Base-by-base conservation (phyloP, 2,888 invertebrate species). In the Pyrrhia umbra region DNA sequence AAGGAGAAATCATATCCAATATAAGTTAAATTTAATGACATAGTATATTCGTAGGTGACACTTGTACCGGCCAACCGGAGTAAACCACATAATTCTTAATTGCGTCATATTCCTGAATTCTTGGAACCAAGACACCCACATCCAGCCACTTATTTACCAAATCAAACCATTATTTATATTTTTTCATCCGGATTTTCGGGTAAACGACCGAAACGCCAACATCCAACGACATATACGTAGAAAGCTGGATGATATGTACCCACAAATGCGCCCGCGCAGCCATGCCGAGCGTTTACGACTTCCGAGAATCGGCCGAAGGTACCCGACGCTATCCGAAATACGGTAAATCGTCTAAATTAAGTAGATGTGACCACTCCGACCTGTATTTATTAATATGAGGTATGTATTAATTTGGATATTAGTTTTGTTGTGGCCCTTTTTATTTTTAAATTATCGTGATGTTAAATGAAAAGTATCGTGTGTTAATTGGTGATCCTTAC, bases 291-390 rank as follows among this genome's bases (percentile, higher is more conserved):
- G 83, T 89, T 91, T 91, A 91, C 88, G 90, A 90, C 80, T 92
- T 92, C 92, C 85, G 72, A 90, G 92, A 92, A 92, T 68, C 69
- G 55, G 15, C 60, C 81, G 70, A 82, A 75, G 82, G 82, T 84
- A 85, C 77, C 79, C 81, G 85, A 84, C 86, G 86, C 69, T 69
- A 78, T 84, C 78, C 86, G 84, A 84, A 86, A 88, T 91, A 91
- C 91, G 88, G 90, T 90, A 90, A 88, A 90, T 87, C 84, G 82
- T 87, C 88, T 89, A 89, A 91, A 91, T 91, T 90, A 90, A 91
- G 89, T 86, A 86, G 87, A 86, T 85, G 82, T 82, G 85, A 81
- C 85, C 87, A 83, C 85, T 87, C 50, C 54, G 60, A 47, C 63
- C 67, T 71, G 75, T 71, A 79, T 78, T 83, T 79, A 80, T 81